Evolutionary conservation across 2,888 invertebrate genomes (phyloP).

Genomic region (Theodoxus fluviatilis): DNA sequence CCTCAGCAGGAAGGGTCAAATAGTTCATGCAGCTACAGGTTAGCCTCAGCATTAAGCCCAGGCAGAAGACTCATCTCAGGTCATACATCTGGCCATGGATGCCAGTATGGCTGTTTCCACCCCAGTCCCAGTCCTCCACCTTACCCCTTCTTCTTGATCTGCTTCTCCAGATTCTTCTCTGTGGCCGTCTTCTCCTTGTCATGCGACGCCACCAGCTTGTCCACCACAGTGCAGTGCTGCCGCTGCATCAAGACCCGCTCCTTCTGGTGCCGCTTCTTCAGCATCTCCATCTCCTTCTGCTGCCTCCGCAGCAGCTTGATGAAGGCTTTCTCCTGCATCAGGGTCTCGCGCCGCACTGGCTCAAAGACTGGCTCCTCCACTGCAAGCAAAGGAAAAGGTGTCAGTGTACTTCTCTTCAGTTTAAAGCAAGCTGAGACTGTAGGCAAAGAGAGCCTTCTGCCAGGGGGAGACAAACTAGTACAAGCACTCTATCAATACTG

Average conservation of each 20-base stretch:
- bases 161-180: constrained; percentile 69
- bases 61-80: no score
- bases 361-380: constrained; percentile 59
- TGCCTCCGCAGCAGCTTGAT: constrained; percentile 90
- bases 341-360: constrained; percentile 58
- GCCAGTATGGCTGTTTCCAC: no score
- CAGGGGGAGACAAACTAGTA: no score
- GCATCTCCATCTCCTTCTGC: constrained; percentile 87
- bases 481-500: no score
- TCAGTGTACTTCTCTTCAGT: neutral
- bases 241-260: constrained; percentile 88
- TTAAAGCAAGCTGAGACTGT: no score
- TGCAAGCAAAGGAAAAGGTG: constrained; percentile 19
- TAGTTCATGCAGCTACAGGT: no score
- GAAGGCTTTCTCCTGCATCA: constrained; percentile 60
- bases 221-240: constrained; percentile 82
- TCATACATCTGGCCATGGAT: no score
- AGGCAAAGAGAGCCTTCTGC: no score
- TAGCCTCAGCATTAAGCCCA: no score
- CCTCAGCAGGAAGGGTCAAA: no score
- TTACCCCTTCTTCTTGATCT: constrained; percentile 76
- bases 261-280: constrained; percentile 91
- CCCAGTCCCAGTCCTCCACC: no score
- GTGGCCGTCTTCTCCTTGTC: constrained; percentile 61
- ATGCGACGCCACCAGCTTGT: constrained; percentile 79